phyloP scores from a whole-genome alignment of 2,888 invertebrate genomes.

The Oithona nana region DNA sequence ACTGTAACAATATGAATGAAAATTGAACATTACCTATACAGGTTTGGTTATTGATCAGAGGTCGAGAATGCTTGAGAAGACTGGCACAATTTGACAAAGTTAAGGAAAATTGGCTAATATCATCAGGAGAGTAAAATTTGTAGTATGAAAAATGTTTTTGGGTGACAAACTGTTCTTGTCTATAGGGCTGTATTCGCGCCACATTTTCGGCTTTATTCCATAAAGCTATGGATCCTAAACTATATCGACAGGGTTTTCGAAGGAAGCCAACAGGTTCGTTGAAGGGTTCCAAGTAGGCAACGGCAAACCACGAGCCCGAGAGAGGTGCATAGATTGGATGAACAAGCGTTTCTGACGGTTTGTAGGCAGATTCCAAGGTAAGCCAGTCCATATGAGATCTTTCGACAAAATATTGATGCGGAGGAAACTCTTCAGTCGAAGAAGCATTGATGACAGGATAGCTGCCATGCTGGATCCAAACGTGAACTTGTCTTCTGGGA shows the following conservation, averaged over 20 bases:
- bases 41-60: conserved; percentile 16
- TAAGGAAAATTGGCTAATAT: conserved; percentile 30
- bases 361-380: conserved; percentile 24
- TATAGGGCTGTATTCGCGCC: conserved; percentile 29
- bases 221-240: conserved; percentile 32
- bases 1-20: too few relatives aligned
- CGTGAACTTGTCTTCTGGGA: conserved; percentile 29
- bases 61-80: conserved; percentile 18
- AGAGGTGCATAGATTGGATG: conserved; percentile 30
- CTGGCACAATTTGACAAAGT: conserved; percentile 30
- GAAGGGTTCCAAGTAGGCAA: conserved; percentile 39
- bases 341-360: conserved; percentile 29
- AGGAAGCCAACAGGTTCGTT: conserved; percentile 32
- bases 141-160: conserved; percentile 30
- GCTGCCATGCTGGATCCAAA: conserved; percentile 52
- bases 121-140: conserved; percentile 32
- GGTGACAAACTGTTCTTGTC: conserved; percentile 26
- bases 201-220: conserved; percentile 31
- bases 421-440: conserved; percentile 43
- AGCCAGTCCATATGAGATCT: conserved; percentile 18
- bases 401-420: conserved; percentile 22
- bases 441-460: conserved; percentile 60
- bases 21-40: too few relatives aligned
- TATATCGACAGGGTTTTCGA: conserved; percentile 33
- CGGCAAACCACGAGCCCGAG: conserved; percentile 58